A percentile compares a stretch with the other conserved stretches of the same genome.
phyloP scores from a whole-genome alignment of 2,797 vertebrate species.

The Botia kubotai region DNA sequence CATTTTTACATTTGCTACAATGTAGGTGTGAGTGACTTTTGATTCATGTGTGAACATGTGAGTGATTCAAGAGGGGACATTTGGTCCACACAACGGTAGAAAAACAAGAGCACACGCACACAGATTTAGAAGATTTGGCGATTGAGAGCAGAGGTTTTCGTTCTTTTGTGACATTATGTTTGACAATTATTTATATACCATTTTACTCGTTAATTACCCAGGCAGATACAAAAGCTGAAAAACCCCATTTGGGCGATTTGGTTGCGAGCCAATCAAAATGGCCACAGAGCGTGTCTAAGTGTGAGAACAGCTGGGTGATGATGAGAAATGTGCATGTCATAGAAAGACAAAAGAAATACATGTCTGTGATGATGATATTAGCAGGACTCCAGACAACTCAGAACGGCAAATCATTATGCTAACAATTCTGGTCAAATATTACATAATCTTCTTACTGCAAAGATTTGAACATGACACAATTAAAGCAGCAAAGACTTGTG shows the following conservation, averaged over 20 bases:
- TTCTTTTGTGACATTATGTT: too few relatives aligned
- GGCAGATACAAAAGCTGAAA: background rate
- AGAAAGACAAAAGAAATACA: background rate
- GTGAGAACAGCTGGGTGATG: background rate
- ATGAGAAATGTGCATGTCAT: background rate
- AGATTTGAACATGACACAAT: slow-evolving; percentile 27
- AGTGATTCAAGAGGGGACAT: too few relatives aligned
- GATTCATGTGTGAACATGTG: too few relatives aligned
- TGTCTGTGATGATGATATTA: background rate
- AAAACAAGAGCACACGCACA: too few relatives aligned
- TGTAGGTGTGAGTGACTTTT: too few relatives aligned
- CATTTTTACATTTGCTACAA: too few relatives aligned
- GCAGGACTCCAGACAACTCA: background rate
- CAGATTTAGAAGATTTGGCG: too few relatives aligned
- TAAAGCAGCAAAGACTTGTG: slow-evolving; percentile 23
- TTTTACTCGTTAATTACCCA: background rate
- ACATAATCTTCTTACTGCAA: slow-evolving; percentile 20
- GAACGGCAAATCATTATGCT: background rate
- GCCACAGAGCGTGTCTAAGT: background rate
- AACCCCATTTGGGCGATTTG: background rate
- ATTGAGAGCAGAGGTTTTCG: too few relatives aligned
- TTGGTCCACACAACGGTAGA: too few relatives aligned
- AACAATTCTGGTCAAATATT: slow-evolving; percentile 9
- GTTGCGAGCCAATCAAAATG: slow-evolving; percentile 9
- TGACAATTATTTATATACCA: background rate